Evolutionary conservation across 1,140 invertebrate genomes (phyloP), one percentile per base, ranked within the genome.

Genomic region (Uloborus diversus): DNA sequence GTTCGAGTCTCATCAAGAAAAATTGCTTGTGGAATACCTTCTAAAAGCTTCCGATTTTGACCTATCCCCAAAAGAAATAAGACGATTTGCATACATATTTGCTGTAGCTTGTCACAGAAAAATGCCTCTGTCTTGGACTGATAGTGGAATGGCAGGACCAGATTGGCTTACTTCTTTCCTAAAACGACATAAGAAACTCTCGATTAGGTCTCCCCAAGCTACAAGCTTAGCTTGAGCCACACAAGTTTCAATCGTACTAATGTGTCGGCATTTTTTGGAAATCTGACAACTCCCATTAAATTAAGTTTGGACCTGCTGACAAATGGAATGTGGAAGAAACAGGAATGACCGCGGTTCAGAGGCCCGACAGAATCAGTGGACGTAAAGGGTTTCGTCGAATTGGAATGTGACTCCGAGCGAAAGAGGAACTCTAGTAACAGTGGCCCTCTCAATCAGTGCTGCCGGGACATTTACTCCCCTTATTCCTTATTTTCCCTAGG

Each of bases 401-500:
- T 5, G 86, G 85, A 17, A 66, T 81, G 35, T 83, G 2, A 85
- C 84, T 30, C 85, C 82, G 20, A 83, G 53, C 32, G 85, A 86
- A 83, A 81, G 84, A 64, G 85, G 86, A 14, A 71, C n/a, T 76
- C n/a, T 81, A 32, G 82, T 85, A 11, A 87, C 85, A 37, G 57
- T 85, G 13, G 65, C 70, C n/a, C 42, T 79, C 53, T 82, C 81
- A 57, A 68, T 85, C 4, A 82, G 70, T 81, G 83, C 82, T 17
- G 53, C 76, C 56, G 83, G 82, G 17, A 84, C 51, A 30, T 20
- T 20, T 32, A 81, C 4, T 82, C 81, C 9, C 80, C 82, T n/a
- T n/a, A 37, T 82, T 86, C 30, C 83, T 89, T 30, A 82, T 89
- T 59, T 88, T 88, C 82, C 87, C 87, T 0, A 51, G 86, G 32